Base-by-base conservation (phyloP, 2,797 vertebrate species). In the Xiphorhynchus erythropygius region DNA sequence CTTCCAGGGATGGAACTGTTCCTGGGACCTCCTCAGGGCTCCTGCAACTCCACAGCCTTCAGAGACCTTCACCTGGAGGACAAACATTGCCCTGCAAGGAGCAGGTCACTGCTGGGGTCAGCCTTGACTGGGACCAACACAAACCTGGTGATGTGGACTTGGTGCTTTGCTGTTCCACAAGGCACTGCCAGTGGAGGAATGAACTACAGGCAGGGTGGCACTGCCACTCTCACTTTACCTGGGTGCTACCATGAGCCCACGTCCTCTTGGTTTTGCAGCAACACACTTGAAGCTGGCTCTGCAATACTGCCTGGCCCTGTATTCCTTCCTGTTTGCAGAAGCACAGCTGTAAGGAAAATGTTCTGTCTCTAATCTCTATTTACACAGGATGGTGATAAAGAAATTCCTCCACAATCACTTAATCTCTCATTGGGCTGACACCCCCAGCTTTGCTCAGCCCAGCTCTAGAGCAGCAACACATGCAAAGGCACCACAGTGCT, bases 351-450 rank as follows among this genome's bases (percentile, higher is more conserved):
- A 86, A 82, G 84, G 81, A 92, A 94, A 96, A 85, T 19, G 8
- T 47, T 81, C 79, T 81, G 35, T 52, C 35, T 90, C 82, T 96
- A 91, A 93, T 96, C 93, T 96, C 32, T 95, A 22, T 97, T 97
- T 97, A 93, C 91, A 87, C 55, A 95, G 92, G 67, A 91, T 14
- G 39, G 84, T 65, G 92, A 96, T 97, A 97, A 95, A 87, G 91
- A 95, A 93, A 95, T 96, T 96, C 94, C 91, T 95, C 22, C 62
- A 41, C 73, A 91, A 95, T 92, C 92, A 79, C 71, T 96, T 96
- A 81, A 96, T 94, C 92, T 92, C 65, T 63, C 69, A 87, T 85
- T 63, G 76, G 42, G 84, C 89, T 94, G 85, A 93, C 89, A 87
- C 76, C 41, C 85, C 57, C 84, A 28, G 33, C 79, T 86, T 91